Base-by-base conservation (phyloP, 2,888 invertebrate genomes). In the Brassicogethes aeneus region DNA sequence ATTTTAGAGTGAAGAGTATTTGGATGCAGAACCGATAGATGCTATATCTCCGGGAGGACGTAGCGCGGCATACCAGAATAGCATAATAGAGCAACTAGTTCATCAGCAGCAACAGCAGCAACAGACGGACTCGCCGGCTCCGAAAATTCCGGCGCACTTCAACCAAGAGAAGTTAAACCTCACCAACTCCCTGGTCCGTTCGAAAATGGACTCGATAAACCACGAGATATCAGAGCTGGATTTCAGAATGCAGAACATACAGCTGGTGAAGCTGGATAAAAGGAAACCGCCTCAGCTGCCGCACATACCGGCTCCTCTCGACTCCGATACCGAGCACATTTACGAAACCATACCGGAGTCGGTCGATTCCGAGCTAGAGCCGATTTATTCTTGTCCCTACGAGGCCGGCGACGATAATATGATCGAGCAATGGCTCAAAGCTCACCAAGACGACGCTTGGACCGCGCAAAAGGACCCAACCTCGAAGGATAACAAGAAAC, bases 301-400 rank as follows among this genome's bases (percentile, higher is more conserved):
- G 23, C 56, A 54, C 57, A 64, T 44, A 56, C 57, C 64, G 3
- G 56, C 55, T 2, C 60, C 62, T 3, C 54, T 50, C n/a, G 70
- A 69, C 42, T 72, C 70, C 46, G 77, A 77, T 45, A 72, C 71
- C 10, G 79, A 79, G 48, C 79, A 80, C 55, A 79, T 79, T 40
- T 79, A 79, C 54, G 79, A 79, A 59, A 79, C 79, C 2, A 79
- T 79, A 51, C 77, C 79, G 1, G 78, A 78, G 51, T 71, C 72
- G 2, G 53, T 53, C 5, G 76, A 77, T 55, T 73, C 73, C 1
- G 72, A 73, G 50, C 57, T 69, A 2, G 79, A 80, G 51, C 79
- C 79, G 1, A 71, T 79, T 36, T 79, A 79, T 53, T 79, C 77
- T 34, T 75, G 75, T 23, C 79, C 79, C 1, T 79, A 79, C 57